Base-by-base conservation (phyloP, 2,888 invertebrate genomes). In the Microplitis deprimator region DNA sequence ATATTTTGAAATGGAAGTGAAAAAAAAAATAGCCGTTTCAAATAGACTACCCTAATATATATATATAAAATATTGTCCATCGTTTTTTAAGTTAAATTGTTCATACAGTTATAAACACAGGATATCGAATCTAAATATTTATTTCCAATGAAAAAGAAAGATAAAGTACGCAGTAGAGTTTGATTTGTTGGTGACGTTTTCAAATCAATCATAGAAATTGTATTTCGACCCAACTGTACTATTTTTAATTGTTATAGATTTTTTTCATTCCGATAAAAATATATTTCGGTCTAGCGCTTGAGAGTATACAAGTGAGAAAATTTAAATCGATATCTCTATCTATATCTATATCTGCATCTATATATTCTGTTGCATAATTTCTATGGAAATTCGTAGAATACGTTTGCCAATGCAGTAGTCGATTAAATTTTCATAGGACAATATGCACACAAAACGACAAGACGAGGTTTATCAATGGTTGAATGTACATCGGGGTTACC, bases 161-260 rank as follows among this genome's bases (percentile, higher is more conserved):
- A 62, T 29, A 16, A 68, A 72, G 17, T 17, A 61, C 29, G 17
- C 20, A 39, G 8, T 40, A n/a, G 38, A 72, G 72, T 72, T 76
- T 76, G 76, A 76, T 76, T 76, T 76, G 72, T 76, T 61, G 40
- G 68, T 68, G 76, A 76, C 72, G 68, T 68, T 76, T 72, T 61
- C 68, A 68, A 72, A 76, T 76, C 76, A 72, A 76, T 76, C 76
- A 76, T 59, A 13, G 67, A 61, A 72, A 72, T 76, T 13, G 61
- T 67, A 72, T 50, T 62, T 41, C 40, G 17, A 59, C 38, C 39
- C 16, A 10, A 41, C 68, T 40, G 40, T 76, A 60, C 39, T 64
- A 5, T 61, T 72, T 76, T 68, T 72, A 68, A 72, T 72, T 76
- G 61, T 72, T 68, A 38, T 68, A 41, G 61, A 69, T 69, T 69